Percentiles rank a stretch among this genome's conserved stretches.
Evolutionary conservation across 2,797 vertebrate genomes (phyloP).

Genomic region (Tinamus major): DNA sequence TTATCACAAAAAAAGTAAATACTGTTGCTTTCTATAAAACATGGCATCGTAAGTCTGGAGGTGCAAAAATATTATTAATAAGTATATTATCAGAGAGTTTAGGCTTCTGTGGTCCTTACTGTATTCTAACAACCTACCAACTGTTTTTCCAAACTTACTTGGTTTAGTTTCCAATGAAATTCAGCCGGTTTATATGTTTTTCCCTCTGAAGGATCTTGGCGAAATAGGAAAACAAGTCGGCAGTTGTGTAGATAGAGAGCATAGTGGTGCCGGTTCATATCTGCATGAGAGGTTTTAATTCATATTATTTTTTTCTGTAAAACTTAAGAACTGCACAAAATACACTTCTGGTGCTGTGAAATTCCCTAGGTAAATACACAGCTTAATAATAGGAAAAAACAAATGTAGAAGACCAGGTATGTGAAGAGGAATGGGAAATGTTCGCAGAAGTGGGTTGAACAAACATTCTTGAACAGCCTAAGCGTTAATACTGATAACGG

Average conservation of each 20-base stretch:
- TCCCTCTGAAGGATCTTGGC: constrained; percentile 89
- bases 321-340: not conserved
- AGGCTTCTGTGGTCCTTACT: accelerated
- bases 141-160: constrained; percentile 78
- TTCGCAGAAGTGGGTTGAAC: not conserved
- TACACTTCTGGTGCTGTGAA: not conserved
- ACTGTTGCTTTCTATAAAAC: accelerated
- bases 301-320: not conserved
- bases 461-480: not conserved
- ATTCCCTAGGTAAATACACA: accelerated
- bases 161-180: constrained; percentile 97
- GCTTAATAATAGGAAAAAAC: accelerated
- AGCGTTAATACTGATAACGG: not conserved
- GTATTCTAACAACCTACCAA: not conserved
- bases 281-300: constrained; percentile 67
- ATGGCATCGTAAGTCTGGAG: accelerated
- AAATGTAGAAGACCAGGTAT: accelerated
- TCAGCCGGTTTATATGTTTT: constrained; percentile 94
- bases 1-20: not conserved
- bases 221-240: constrained; percentile 91
- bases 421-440: not conserved
- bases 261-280: constrained; percentile 97
- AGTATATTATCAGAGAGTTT: accelerated
- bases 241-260: constrained; percentile 94
- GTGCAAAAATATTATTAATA: not conserved